Percentiles rank a stretch among this genome's conserved stretches.
These are phyloP conservation scores for Riparia riparia DNA, from an alignment of 2,113 vertebrate species.

Conservation along the genomic window DNA sequence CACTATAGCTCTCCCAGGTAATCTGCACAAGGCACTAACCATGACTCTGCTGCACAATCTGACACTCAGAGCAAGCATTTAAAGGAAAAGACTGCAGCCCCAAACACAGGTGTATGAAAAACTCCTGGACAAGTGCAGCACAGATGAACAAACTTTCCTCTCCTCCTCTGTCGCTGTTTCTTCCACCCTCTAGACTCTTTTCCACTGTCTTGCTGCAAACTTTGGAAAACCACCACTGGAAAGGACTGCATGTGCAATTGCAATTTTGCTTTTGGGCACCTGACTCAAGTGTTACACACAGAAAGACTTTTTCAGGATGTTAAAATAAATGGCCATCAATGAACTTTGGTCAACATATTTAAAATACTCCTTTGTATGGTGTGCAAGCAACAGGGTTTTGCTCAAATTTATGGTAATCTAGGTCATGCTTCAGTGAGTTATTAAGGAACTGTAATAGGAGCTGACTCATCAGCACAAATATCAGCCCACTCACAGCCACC, in stretches of 20 bases:
- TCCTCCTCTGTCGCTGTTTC: not conserved
- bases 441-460: not conserved
- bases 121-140: not conserved
- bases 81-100: not conserved
- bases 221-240: not conserved
- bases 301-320: not conserved
- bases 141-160: not conserved
- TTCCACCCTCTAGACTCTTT: not conserved
- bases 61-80: not conserved
- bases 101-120: not conserved
- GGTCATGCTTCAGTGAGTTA: slow-evolving; percentile 5
- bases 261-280: not conserved
- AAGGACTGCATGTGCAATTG: not conserved
- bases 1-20: not conserved
- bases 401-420: slow-evolving; percentile 8
- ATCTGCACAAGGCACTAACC: not conserved
- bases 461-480: slow-evolving; percentile 53
- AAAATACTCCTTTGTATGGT: not conserved
- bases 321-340: not conserved
- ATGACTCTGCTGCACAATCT: not conserved
- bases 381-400: not conserved
- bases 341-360: not conserved
- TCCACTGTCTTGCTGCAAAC: not conserved
- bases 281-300: not conserved
- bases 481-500: slow-evolving; percentile 21